Base-by-base conservation (phyloP, 1,140 invertebrate genomes). In the Tetragonula clypearis region DNA sequence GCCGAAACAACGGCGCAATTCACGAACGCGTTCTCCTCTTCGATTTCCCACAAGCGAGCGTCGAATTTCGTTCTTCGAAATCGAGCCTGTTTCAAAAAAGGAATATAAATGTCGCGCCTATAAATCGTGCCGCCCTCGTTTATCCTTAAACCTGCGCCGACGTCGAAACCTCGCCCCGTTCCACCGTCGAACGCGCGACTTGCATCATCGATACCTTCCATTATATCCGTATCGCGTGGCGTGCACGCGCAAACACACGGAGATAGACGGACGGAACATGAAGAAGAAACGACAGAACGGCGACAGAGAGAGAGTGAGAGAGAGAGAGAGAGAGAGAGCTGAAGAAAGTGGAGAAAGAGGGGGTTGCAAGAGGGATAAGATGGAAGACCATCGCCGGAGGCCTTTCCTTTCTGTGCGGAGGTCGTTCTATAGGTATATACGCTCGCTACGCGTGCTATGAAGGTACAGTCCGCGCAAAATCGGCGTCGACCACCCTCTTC, bases 181-280 rank as follows among this genome's bases (percentile, higher is more conserved):
- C 26, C 30, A 41, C 21, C 56, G 41, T 60, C 58, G 69, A 75
- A 72, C 80, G 79, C 76, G 71, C 79, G 75, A 49, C 68, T 62
- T 49, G 75, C 58, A 87, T 87, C 86, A 82, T 81, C 79, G 84
- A 66, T 88, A 84, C 89, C 91, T 88, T 92, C 92, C 88, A 81
- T 86, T 91, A 93, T 91, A 93, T 91, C 91, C 92, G 89, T 93
- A 93, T 93, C 92, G 90, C 88, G 89, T 86, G 85, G 82, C 87
- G 86, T 89, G 90, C 89, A 89, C 87, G 85, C 81, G 82, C 85
- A 90, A 87, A 83, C 89, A 87, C 82, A 84, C 85, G 76, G 65
- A 89, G 85, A 83, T 78, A 78, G 73, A 77, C 74, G 81, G 81
- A 69, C 81, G 81, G 8, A 66, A 74, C 53, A 68, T 35, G 2